Conservation (phyloP, 2,113 vertebrate genomes). For the Xiphorhynchus elegans region DNA sequence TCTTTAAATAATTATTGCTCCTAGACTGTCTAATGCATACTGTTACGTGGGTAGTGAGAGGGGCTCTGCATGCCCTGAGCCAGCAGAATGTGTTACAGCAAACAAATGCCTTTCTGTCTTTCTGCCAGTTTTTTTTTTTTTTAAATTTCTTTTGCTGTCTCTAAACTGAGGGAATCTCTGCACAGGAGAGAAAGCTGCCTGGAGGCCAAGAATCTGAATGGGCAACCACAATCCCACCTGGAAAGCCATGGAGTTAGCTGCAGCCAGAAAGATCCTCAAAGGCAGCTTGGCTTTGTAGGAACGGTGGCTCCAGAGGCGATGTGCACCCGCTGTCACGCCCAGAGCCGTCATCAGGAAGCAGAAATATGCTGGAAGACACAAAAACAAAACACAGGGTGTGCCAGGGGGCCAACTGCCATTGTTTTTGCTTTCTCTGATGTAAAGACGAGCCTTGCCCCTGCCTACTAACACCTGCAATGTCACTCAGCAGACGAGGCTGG, state of each 20-base stretch:
- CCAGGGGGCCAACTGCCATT: not conserved
- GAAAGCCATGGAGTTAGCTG: slow-evolving; percentile 86
- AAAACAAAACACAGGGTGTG: not conserved
- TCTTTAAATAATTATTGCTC: not conserved
- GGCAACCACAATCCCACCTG: slow-evolving; percentile 67
- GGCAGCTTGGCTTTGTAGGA: slow-evolving; percentile 86
- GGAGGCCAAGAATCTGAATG: not conserved
- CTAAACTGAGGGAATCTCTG: not conserved
- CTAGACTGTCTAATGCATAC: not conserved
- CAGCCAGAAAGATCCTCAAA: slow-evolving; percentile 81
- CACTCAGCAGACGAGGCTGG: not conserved
- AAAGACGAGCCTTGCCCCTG: not conserved
- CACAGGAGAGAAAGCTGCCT: not conserved
- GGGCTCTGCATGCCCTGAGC: not conserved
- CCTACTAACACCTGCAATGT: fast-evolving
- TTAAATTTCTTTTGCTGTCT: not conserved
- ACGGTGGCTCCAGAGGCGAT: slow-evolving; percentile 83
- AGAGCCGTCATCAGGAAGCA: slow-evolving; percentile 81
- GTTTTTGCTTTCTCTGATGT: not conserved
- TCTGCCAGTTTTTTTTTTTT: not conserved
- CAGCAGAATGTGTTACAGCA: not conserved
- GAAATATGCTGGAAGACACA: slow-evolving; percentile 76
- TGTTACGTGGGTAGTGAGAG: fast-evolving
- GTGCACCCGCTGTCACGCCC: slow-evolving; percentile 79
- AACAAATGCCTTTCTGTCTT: not conserved